Percentiles rank a stretch among this genome's conserved stretches.
These are phyloP conservation scores for Cyclargus thomasi DNA, from an alignment of 1,140 invertebrate species.

Conservation along the genomic window DNA sequence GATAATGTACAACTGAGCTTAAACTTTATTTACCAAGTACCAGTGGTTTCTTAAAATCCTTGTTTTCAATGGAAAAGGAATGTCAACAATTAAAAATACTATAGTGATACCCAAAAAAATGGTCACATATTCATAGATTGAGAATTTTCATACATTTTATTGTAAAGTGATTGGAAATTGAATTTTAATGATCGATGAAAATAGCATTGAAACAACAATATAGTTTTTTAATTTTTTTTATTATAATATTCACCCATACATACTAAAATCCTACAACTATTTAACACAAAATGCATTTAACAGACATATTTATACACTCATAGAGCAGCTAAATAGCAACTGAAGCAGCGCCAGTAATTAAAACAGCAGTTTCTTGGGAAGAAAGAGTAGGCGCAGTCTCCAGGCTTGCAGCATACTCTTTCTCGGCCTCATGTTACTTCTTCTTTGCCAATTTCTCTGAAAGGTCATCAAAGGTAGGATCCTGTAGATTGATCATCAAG, in stretches of 20 bases:
- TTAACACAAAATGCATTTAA: slow-evolving; percentile 66
- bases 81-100: too few relatives aligned
- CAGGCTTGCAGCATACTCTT: slow-evolving; percentile 48
- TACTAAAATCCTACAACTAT: slow-evolving; percentile 66
- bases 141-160: not conserved
- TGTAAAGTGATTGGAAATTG: too few relatives aligned
- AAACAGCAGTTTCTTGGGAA: slow-evolving; percentile 51
- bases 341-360: slow-evolving; percentile 60
- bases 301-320: slow-evolving; percentile 31
- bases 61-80: too few relatives aligned
- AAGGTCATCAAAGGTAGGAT: slow-evolving; percentile 92
- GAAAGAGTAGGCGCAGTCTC: slow-evolving; percentile 55
- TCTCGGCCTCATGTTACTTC: slow-evolving; percentile 78
- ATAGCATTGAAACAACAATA: slow-evolving; percentile 16
- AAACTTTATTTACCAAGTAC: too few relatives aligned
- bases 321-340: slow-evolving; percentile 50
- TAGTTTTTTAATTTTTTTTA: slow-evolving; percentile 32
- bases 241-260: slow-evolving; percentile 50
- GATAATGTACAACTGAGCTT: too few relatives aligned
- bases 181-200: too few relatives aligned
- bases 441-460: slow-evolving; percentile 88
- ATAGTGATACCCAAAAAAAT: too few relatives aligned
- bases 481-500: slow-evolving; percentile 98
- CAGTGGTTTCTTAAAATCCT: too few relatives aligned
- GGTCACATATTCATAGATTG: not conserved